These are phyloP conservation scores for Holothuria glaberrima DNA, from an alignment of 35 echinoderm and acorn worm genomes.

Conservation along the genomic window DNA sequence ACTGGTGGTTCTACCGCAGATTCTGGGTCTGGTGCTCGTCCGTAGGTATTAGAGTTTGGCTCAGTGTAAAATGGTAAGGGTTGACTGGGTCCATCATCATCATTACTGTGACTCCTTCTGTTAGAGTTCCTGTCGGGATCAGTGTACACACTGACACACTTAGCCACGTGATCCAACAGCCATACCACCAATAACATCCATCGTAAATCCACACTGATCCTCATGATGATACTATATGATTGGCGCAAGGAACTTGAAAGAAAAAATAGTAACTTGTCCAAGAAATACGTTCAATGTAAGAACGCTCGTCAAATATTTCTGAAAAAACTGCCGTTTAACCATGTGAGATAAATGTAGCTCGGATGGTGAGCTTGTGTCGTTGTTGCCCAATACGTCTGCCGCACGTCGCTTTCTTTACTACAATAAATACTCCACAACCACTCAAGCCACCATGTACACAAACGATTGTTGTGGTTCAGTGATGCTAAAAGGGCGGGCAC, in stretches of 20 bases:
- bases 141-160: constrained; percentile 27
- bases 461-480: constrained; percentile 41
- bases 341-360: too few species aligned
- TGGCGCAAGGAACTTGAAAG: too few species aligned
- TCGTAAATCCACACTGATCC: background rate
- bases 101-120: background rate
- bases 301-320: too few species aligned
- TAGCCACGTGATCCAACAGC: background rate
- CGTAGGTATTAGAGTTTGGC: background rate
- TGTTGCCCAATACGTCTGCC: constrained; percentile 3
- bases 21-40: background rate
- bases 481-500: constrained; percentile 3
- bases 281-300: too few species aligned
- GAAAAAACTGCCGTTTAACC: too few species aligned
- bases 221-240: too few species aligned
- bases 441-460: constrained; percentile 33
- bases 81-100: background rate
- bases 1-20: background rate
- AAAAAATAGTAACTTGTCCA: too few species aligned
- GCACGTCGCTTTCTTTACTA: background rate
- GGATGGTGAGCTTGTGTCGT: too few species aligned
- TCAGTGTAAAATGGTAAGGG: background rate
- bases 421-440: constrained; percentile 15
- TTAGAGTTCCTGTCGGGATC: constrained; percentile 23
- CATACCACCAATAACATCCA: constrained; percentile 30